phyloP scores from a whole-genome alignment of 1,140 invertebrate genomes.

The Calephelis nemesis region DNA sequence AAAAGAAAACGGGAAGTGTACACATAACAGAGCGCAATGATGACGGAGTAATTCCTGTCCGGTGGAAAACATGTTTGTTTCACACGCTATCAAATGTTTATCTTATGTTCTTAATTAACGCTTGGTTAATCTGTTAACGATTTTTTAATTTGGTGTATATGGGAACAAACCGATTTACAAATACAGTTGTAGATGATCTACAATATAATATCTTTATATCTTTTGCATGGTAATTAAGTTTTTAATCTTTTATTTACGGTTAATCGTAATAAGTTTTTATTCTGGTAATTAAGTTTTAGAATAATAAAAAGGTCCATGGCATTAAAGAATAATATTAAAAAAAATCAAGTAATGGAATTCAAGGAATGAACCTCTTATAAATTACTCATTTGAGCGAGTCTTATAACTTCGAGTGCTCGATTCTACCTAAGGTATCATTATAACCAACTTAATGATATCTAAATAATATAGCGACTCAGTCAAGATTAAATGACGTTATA shows the following conservation, averaged over 20 bases:
- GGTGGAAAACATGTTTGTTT: conserved; percentile 4
- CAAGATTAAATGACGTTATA: conserved; percentile 8
- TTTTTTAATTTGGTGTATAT: too few species aligned
- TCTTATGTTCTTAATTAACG: background rate
- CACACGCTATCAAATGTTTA: conserved; percentile 7
- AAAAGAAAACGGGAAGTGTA: background rate
- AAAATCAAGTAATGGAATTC: too few species aligned
- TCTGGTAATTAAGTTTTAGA: too few species aligned
- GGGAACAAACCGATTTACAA: too few species aligned
- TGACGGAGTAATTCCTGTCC: conserved; percentile 13
- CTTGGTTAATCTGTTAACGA: too few species aligned
- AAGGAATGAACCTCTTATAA: background rate
- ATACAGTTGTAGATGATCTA: too few species aligned
- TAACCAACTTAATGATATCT: conserved; percentile 16
- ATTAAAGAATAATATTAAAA: too few species aligned
- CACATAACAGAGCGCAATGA: conserved; percentile 3
- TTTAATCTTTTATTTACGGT: too few species aligned
- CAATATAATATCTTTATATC: too few species aligned
- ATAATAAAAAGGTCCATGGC: too few species aligned
- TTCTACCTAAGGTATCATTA: conserved; percentile 11
- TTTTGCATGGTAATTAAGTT: too few species aligned
- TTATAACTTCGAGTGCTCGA: background rate
- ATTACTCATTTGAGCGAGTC: background rate
- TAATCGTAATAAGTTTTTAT: too few species aligned
- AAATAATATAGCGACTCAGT: conserved; percentile 7